Evolutionary conservation across 2,113 vertebrate species (phyloP).

Genomic region (Athene cunicularia): DNA sequence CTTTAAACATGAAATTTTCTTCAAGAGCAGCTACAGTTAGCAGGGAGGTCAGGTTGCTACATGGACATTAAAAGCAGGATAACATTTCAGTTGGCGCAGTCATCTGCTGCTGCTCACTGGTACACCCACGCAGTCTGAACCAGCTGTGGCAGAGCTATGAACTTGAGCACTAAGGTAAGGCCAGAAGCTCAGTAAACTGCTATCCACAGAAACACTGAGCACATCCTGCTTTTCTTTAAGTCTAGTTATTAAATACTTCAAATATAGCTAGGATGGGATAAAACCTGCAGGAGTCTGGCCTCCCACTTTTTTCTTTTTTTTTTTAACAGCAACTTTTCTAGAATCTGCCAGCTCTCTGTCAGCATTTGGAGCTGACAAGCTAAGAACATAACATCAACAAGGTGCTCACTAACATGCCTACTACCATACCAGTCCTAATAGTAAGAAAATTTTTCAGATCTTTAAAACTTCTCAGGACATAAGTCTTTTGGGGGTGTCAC

Average conservation of each 20-base stretch:
- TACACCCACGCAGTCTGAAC: neutral
- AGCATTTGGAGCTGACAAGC: neutral
- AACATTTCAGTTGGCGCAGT: neutral
- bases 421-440: neutral
- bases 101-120: neutral
- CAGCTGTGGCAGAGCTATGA: neutral
- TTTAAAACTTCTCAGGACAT: neutral
- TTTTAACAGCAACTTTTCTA: neutral
- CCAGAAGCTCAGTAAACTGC: neutral
- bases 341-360: neutral
- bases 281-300: neutral
- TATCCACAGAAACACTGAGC: neutral
- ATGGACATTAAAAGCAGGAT: neutral
- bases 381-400: neutral
- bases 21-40: neutral
- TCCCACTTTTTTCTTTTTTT: neutral
- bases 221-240: neutral
- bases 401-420: neutral
- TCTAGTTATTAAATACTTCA: neutral
- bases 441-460: neutral
- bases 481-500: neutral
- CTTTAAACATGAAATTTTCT: neutral
- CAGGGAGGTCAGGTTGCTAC: neutral
- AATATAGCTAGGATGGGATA: neutral
- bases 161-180: neutral